phyloP scores from a whole-genome alignment of 2,888 invertebrate genomes.

The Caenorhabditis angaria region DNA sequence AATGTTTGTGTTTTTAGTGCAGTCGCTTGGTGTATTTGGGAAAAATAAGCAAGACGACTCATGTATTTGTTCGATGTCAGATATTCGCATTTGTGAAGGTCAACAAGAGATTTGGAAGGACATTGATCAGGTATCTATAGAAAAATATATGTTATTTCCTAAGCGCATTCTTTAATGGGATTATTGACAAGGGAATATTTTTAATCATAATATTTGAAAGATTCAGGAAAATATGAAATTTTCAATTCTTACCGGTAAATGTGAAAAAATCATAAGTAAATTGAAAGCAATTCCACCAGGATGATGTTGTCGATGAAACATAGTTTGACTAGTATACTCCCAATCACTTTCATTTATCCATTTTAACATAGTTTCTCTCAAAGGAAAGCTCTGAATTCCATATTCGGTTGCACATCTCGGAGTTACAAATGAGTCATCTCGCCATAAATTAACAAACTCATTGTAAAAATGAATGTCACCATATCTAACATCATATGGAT shows the following conservation, averaged over 20 bases:
- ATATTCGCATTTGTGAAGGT: constrained; percentile 31
- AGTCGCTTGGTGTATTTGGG: constrained; percentile 88
- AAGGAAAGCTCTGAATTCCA: constrained; percentile 89
- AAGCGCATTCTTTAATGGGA: too few species aligned
- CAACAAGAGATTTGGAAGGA: constrained; percentile 10
- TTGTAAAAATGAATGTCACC: constrained; percentile 92
- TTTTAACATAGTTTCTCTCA: constrained; percentile 46
- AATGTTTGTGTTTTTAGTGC: constrained; percentile 79
- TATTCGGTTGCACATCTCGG: constrained; percentile 94
- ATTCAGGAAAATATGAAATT: too few species aligned
- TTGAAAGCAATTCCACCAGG: constrained; percentile 78
- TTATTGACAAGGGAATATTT: neutral
- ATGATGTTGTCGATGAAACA: constrained; percentile 85
- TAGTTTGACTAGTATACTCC: constrained; percentile 33
- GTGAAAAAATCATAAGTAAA: constrained; percentile 57
- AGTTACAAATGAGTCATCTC: constrained; percentile 81
- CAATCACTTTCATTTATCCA: constrained; percentile 42
- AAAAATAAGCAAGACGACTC: constrained; percentile 74
- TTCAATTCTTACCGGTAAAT: constrained; percentile 57
- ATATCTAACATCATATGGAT: constrained; percentile 83
- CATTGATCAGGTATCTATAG: constrained; percentile 45
- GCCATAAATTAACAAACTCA: constrained; percentile 83
- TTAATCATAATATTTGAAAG: neutral
- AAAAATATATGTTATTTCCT: too few species aligned
- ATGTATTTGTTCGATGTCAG: constrained; percentile 40